Conservation (phyloP, 2,888 invertebrate genomes). For the Rutpela maculata region DNA sequence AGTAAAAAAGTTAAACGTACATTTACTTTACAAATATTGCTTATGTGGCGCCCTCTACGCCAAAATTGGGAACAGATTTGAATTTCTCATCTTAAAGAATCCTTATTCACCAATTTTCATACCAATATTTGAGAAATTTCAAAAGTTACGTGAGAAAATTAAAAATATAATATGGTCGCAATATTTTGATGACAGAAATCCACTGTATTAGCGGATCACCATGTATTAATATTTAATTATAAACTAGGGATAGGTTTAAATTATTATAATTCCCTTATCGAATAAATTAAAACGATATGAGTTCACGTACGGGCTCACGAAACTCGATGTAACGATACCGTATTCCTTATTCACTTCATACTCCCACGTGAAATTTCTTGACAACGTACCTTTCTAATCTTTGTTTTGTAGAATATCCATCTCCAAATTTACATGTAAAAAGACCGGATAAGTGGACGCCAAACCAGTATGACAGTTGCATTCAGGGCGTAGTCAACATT, state of each 20-base stretch:
- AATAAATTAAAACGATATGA: neutral
- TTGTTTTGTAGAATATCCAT: slow-evolving; percentile 13
- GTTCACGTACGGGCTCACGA: neutral
- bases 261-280: neutral
- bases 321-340: neutral
- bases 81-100: no score
- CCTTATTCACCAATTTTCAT: no score
- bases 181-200: no score
- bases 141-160: no score
- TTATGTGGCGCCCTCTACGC: no score
- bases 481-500: neutral
- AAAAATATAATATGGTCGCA: no score
- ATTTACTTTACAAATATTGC: no score
- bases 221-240: neutral
- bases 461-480: slow-evolving; percentile 1
- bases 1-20: no score
- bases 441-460: neutral
- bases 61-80: no score
- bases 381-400: slow-evolving; percentile 22
- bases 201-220: no score
- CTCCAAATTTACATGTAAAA: slow-evolving; percentile 3
- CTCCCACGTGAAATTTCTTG: slow-evolving; percentile 19
- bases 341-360: slow-evolving; percentile 10
- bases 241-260: neutral
- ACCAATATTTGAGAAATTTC: no score